phyloP scores from a whole-genome alignment of 2,888 invertebrate species.

The Oscheius sp. region DNA sequence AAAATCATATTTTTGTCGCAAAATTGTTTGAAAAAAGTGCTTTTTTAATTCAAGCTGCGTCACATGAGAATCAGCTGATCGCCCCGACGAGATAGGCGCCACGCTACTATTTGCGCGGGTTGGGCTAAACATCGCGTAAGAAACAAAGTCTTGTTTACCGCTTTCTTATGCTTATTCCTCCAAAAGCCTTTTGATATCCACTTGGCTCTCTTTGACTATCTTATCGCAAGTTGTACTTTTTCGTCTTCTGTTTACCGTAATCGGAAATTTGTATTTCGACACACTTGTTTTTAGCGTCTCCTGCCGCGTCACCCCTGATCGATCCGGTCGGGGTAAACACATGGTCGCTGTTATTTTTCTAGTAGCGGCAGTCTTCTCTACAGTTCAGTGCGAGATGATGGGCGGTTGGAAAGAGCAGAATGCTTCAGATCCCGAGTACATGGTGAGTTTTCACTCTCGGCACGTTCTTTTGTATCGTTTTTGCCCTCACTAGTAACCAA shows the following conservation, averaged over 20 bases:
- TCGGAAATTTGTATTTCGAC: slow-evolving; percentile 2
- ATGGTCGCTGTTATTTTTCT: slow-evolving; percentile 21
- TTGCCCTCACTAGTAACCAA: neutral
- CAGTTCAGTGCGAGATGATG: slow-evolving; percentile 16
- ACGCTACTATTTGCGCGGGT: slow-evolving; percentile 21
- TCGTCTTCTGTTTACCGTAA: slow-evolving; percentile 6
- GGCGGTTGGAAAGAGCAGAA: slow-evolving; percentile 56
- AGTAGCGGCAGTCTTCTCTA: neutral
- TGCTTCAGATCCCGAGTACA: slow-evolving; percentile 50
- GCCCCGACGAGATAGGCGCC: slow-evolving; percentile 9
- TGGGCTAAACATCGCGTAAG: slow-evolving; percentile 17
- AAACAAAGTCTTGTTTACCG: neutral
- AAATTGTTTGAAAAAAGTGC: neutral
- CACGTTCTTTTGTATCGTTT: neutral
- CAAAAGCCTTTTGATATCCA: neutral
- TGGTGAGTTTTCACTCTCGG: slow-evolving; percentile 43
- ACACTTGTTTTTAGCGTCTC: slow-evolving; percentile 7
- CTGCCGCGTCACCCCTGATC: slow-evolving; percentile 4
- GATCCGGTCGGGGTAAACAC: slow-evolving; percentile 24
- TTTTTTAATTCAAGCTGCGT: slow-evolving; percentile 26
- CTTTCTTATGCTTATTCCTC: neutral
- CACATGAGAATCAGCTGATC: slow-evolving; percentile 37
- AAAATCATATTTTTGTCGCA: neutral
- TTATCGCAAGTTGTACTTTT: neutral
- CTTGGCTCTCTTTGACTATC: neutral